Evolutionary conservation across 2,888 invertebrate species (phyloP), one percentile per base, ranked within the genome.

Genomic region (Venusia cambrica): DNA sequence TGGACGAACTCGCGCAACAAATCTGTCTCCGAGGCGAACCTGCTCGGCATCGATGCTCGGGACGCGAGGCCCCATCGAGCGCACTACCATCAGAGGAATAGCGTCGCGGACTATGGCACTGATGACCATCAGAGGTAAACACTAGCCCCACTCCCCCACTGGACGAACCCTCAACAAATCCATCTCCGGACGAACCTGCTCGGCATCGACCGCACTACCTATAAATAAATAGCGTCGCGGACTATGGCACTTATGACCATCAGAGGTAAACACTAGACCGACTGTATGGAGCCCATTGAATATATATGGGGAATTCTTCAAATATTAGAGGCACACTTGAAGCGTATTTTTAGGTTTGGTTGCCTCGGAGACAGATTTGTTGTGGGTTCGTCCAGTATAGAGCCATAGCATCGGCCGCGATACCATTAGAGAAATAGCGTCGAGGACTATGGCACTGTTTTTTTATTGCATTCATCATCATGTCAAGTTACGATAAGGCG

Each of bases 21-120:
- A 60, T 95, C 95, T 42, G 92, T 93, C 51, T 96, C 96, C 55
- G 97, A 97, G 71, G 96, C 96, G 4, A 96, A 97, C 83, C 83
- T 97, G 9, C 78, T 96, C 19, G 90, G 91, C 1, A 85, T 89
- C 1, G 91, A 91, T 19, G 72, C 80, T 1, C 57, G 80, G 14
- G 91, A 91, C 18, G 71, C 80, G 0, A 57, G 80, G 14, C 89
- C 89, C 11, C 79, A 62, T 1, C 79, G 88, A 8, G 49, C 75
- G 3, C 75, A 83, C 5, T 75, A 85, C 33, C n/a, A n/a, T n/a
- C n/a, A n/a, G n/a, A n/a, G n/a, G n/a, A 90, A 81, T 59, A 90
- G 90, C 54, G 89, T 90, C 2, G 90, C 90, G 0, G 91, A 91
- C 17, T 90, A 87, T 49, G 80, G 79, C 0, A 85, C 87, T 19